phyloP scores from a whole-genome alignment of 2,888 invertebrate species.

The Drosophila mulleri region DNA sequence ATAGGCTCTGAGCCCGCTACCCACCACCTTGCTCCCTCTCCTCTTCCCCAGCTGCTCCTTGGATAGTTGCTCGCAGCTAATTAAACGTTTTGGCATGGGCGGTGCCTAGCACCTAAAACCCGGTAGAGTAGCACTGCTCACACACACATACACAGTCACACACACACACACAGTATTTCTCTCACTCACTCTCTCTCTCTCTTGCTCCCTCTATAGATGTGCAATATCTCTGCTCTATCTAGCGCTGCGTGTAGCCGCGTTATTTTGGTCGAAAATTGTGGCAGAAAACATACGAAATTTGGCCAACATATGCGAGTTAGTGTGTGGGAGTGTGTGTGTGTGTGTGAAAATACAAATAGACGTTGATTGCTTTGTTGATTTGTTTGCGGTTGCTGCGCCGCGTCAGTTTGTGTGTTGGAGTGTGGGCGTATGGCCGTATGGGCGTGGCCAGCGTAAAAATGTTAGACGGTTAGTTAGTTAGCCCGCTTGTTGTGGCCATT shows the following conservation, averaged over 20 bases:
- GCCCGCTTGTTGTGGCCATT: slow-evolving; percentile 35
- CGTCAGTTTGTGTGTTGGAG: slow-evolving; percentile 26
- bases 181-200: background rate
- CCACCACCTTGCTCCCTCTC: background rate
- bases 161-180: too few relatives aligned
- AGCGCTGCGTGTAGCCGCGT: slow-evolving; percentile 60
- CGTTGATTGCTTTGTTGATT: slow-evolving; percentile 81
- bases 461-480: slow-evolving; percentile 68
- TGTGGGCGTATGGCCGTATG: background rate
- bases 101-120: slow-evolving; percentile 6
- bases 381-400: slow-evolving; percentile 75
- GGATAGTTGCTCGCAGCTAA: background rate
- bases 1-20: background rate
- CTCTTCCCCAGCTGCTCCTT: background rate
- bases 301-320: slow-evolving; percentile 31
- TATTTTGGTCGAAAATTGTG: slow-evolving; percentile 68
- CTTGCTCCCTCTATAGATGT: background rate
- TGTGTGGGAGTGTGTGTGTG: slow-evolving; percentile 27
- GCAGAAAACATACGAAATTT: slow-evolving; percentile 65
- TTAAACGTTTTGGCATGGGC: slow-evolving; percentile 9
- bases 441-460: slow-evolving; percentile 52
- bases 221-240: slow-evolving; percentile 32
- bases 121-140: background rate
- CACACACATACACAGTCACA: background rate
- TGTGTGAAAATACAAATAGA: slow-evolving; percentile 79